Percentiles rank a stretch among this genome's conserved stretches.
These are phyloP conservation scores for Pungitius pungitius DNA, from an alignment of 2,113 vertebrate species.

Conservation along the genomic window DNA sequence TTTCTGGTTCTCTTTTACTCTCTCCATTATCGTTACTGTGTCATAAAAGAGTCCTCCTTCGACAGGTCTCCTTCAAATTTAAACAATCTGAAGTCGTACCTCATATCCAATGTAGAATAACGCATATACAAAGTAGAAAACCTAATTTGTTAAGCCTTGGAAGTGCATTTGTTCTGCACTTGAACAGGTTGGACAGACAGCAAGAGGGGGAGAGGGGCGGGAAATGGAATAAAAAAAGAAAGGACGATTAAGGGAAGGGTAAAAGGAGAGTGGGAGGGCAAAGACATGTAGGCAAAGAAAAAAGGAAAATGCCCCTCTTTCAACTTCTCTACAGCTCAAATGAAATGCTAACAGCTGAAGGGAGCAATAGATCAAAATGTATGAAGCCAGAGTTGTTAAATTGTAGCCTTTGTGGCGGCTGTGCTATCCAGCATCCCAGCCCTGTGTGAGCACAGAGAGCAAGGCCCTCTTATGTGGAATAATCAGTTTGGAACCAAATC, in stretches of 20 bases:
- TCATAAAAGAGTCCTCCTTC: constrained; percentile 81
- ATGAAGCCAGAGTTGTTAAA: constrained; percentile 78
- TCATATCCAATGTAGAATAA: constrained; percentile 64
- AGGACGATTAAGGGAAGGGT: constrained; percentile 45
- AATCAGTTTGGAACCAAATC: constrained; percentile 78
- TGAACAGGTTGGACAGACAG: constrained; percentile 69
- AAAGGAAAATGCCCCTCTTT: constrained; percentile 73
- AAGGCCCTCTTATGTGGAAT: constrained; percentile 77
- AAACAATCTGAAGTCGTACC: constrained; percentile 76
- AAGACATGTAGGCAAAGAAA: constrained; percentile 70
- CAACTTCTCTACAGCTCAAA: constrained; percentile 75
- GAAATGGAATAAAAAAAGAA: constrained; percentile 38
- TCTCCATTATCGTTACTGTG: constrained; percentile 61
- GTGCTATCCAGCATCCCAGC: constrained; percentile 77
- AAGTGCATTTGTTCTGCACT: constrained; percentile 80
- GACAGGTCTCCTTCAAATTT: constrained; percentile 86
- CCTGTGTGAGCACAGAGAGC: constrained; percentile 74
- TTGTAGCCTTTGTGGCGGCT: constrained; percentile 77
- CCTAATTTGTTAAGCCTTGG: constrained; percentile 79
- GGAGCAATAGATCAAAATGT: constrained; percentile 79
- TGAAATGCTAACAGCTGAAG: constrained; percentile 77
- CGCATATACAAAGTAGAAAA: constrained; percentile 76
- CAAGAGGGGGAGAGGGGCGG: constrained; percentile 37
- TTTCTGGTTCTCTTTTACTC: constrained; percentile 51
- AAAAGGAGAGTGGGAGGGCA: constrained; percentile 59